A percentile compares a stretch with the other conserved stretches of the same genome.
These are phyloP conservation scores for Pionites leucogaster DNA, from an alignment of 2,113 vertebrate species.

Conservation along the genomic window DNA sequence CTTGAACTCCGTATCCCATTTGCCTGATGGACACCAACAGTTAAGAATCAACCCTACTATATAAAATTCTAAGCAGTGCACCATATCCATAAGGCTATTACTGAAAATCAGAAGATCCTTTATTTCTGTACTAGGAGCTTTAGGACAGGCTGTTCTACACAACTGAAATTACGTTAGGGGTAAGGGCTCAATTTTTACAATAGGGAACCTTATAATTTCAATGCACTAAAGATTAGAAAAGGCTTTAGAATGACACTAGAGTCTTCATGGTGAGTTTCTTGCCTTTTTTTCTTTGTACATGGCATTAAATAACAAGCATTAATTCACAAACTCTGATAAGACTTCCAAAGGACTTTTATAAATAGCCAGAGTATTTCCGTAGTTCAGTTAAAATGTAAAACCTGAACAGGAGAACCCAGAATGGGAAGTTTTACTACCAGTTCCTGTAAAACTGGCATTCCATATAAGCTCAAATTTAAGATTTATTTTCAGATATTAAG, in stretches of 20 bases:
- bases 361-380: constrained; percentile 54
- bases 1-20: constrained; percentile 35
- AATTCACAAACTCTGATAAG: constrained; percentile 50
- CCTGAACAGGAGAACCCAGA: constrained; percentile 59
- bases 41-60: constrained; percentile 54
- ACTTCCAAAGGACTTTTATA: constrained; percentile 43
- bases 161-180: constrained; percentile 16
- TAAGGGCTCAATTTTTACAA: constrained; percentile 57
- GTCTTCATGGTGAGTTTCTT: constrained; percentile 12
- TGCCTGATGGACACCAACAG: constrained; percentile 58
- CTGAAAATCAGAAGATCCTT: constrained; percentile 16
- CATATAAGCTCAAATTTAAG: background rate
- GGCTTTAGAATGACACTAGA: background rate
- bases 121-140: constrained; percentile 44
- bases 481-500: constrained; percentile 24
- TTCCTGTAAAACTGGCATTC: background rate
- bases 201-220: background rate
- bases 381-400: constrained; percentile 55
- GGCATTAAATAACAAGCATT: constrained; percentile 40
- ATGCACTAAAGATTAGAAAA: constrained; percentile 38
- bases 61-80: constrained; percentile 60
- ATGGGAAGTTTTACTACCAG: background rate
- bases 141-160: constrained; percentile 40
- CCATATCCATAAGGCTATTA: constrained; percentile 67
- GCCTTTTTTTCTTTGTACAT: background rate